Evolutionary conservation across 2,797 vertebrate species (phyloP), one percentile per base, ranked within the genome.

Genomic region (Neomorphus geoffroyi): DNA sequence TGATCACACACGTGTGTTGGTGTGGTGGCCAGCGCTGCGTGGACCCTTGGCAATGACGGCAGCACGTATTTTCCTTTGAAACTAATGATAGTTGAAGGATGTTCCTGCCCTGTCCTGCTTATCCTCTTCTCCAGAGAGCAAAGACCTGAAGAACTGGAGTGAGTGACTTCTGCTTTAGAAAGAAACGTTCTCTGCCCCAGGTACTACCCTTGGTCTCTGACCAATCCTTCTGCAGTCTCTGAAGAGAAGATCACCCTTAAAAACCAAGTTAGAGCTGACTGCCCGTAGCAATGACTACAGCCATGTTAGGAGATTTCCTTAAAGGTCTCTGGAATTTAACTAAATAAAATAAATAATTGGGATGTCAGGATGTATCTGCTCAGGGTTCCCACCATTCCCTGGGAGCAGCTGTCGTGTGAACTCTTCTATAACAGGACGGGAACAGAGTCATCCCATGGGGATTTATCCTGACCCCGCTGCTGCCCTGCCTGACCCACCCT

Each of bases 401-500:
- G 39, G 37, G 26, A 48, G 23, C 69, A 91, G 89, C 50, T 10
- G 0, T 51, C 8, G 4, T 21, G 24, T 81, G 91, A 90, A 64
- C 74, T 77, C 15, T 26, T 72, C 81, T 78, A 18, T 27, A 70
- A 56, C 1, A 11, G 45, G 61, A 71, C 0, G 2, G 90, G 80
- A 96, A 90, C 61, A 83, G 78, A 88, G 41, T 56, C 28, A 48
- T 69, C 82, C 77, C 54, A 19, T 60, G 48, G 79, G 89, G 66
- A 77, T 86, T 81, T 81, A 66, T 23, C 82, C 75, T 67, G 83
- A 70, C 83, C 64, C 65, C 0, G 27, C 35, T 1, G 1, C 73
- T 90, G 94, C 87, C 73, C 77, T 94, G 43, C 56, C 82, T 94
- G 93, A 92, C 80, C 91, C 91, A 92, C 80, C 92, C 88, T 84